Base-by-base conservation (phyloP, 2,888 invertebrate genomes). In the Chloroclystis v-ata region DNA sequence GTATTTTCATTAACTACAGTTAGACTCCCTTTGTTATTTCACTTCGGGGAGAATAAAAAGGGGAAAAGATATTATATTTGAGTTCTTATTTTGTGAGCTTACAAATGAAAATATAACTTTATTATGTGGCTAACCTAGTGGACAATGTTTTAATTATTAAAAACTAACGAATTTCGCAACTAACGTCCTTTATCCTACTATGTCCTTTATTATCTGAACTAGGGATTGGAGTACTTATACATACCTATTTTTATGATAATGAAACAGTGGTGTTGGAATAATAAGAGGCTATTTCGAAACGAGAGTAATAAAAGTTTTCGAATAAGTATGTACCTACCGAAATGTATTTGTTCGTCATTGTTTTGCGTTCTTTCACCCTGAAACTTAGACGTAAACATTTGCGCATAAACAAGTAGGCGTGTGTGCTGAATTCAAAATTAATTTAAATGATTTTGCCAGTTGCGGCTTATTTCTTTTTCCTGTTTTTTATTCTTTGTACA, bases 71-170 rank as follows among this genome's bases (percentile, higher is more conserved):
- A 44, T 39, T 32, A 32, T 49, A 46, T 48, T 52, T 48, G 26
- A n/a, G 39, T 38, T 43, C 37, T 20, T 32, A 32, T 25, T 49
- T 40, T 37, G 41, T 47, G 28, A 11, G 11, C n/a, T n/a, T n/a
- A 10, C 16, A 16, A 47, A 46, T 41, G 42, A 43, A 52, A 53
- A 47, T 11, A 28, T 45, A 48, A 24, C 32, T 45, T 16, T 47
- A 37, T 49, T 42, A 33, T 14, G 14, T 39, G 26, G 43, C 37
- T 44, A 32, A 33, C 33, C 43, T 14, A 14, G 32, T n/a, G 16
- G n/a, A 33, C n/a, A 33, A 2, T 20, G 2, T 33, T 16, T 33
- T 14, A n/a, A 14, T 33, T 14, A 33, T 33, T 8, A 33, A 33
- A 16, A 32, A 33, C 32, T 13, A 3, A 16, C 20, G 5, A 4